These are phyloP conservation scores for Dasysyrphus albostriatus DNA, from an alignment of 2,888 invertebrate genomes.

Conservation along the genomic window DNA sequence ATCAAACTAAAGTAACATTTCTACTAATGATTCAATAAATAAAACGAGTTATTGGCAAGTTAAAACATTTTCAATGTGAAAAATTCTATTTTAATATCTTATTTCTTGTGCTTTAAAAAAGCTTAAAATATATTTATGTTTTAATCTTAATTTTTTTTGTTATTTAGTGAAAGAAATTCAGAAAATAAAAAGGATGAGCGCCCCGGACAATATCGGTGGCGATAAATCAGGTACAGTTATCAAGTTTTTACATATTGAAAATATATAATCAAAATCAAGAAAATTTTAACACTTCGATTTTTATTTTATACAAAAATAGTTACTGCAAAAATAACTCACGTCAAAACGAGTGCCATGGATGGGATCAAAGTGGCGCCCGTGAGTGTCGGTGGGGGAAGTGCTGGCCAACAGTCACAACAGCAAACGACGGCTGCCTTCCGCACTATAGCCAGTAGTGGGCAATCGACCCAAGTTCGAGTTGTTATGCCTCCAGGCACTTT, in stretches of 20 bases:
- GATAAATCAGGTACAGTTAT: slow-evolving; percentile 73
- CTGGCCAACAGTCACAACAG: slow-evolving; percentile 69
- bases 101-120: slow-evolving; percentile 20
- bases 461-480: slow-evolving; percentile 82
- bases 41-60: slow-evolving; percentile 37
- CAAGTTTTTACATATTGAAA: slow-evolving; percentile 26
- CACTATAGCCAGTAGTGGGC: slow-evolving; percentile 81
- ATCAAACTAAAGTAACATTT: not conserved
- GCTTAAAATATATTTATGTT: not conserved
- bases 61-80: slow-evolving; percentile 18
- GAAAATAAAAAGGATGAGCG: slow-evolving; percentile 74
- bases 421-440: slow-evolving; percentile 81
- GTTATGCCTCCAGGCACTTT: slow-evolving; percentile 82
- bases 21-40: slow-evolving; percentile 6
- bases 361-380: slow-evolving; percentile 80
- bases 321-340: slow-evolving; percentile 84
- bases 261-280: not conserved
- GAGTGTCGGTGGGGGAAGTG: slow-evolving; percentile 77
- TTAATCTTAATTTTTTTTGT: not conserved
- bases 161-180: slow-evolving; percentile 53
- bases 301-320: slow-evolving; percentile 80
- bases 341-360: slow-evolving; percentile 84
- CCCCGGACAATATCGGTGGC: slow-evolving; percentile 74
- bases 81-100: slow-evolving; percentile 9
- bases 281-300: slow-evolving; percentile 78